Evolutionary conservation across 2,888 invertebrate genomes (phyloP), one percentile per base, ranked within the genome.

Genomic region (Caradrina clavipalpis): DNA sequence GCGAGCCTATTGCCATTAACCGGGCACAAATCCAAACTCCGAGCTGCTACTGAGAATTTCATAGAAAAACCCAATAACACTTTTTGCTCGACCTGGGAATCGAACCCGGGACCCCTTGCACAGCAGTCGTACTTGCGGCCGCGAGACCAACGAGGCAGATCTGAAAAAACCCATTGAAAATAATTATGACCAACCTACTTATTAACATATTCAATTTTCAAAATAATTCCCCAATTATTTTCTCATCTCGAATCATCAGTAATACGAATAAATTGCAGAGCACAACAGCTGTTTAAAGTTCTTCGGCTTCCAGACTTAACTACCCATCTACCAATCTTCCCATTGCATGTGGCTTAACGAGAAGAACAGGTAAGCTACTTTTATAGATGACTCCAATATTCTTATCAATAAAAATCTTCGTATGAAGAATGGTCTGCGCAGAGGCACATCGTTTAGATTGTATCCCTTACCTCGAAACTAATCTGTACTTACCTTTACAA

Each of bases 381-480:
- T 93, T 91, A 93, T 90, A 91, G 90, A 94, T 92, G 92, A 90
- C 90, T 87, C 73, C 76, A 78, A 86, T 90, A 89, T 88, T 86
- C 89, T 94, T 95, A 95, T 95, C 95, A 90, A 91, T 91, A 90
- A 91, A 92, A 92, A 95, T 95, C 94, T 94, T 86, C 82, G 84
- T 89, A 92, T 94, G 91, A 92, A 92, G 93, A 92, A 94, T 92
- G 88, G 88, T 80, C 81, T 89, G 88, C 91, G 91, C 90, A 86
- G 89, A 88, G 91, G 88, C 90, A 91, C 92, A 89, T 94, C 95
- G 92, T 95, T 95, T 93, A 95, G 95, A 95, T 96, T 92, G 92
- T 95, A 95, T 95, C 95, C 95, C 89, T 86, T 90, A 90, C 87
- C 91, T 90, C 88, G 90, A 91, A 90, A 93, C 92, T 95, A 96